Base-by-base conservation (phyloP, 2,113 vertebrate genomes). In the Talpa occidentalis region DNA sequence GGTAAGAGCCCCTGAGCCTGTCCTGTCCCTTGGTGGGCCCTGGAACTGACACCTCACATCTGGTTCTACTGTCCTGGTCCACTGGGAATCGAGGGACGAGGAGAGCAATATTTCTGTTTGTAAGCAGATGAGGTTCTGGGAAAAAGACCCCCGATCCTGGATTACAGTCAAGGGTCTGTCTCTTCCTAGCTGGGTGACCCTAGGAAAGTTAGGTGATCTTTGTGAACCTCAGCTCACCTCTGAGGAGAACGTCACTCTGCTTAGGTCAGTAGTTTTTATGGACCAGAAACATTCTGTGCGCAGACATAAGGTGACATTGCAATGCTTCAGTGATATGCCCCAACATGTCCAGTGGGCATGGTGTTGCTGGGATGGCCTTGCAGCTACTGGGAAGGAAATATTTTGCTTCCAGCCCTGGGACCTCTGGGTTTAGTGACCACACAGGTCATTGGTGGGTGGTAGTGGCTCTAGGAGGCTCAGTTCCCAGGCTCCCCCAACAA, bases 1-100 rank as follows among this genome's bases (percentile, higher is more conserved):
- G 99, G 99, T 99, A 98, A 99, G 98, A 11, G 49, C n/a, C 54
- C 11, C 1, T 1, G 26, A 73, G 73, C 42, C 66, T 4, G 1
- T 21, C 16, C 30, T 49, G 22, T 5, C 17, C 59, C 28, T 30
- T 32, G 37, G n/a, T n/a, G 37, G 11, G 26, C 77, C 49, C 30
- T 40, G 42, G 16, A 52, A 19, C 44, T 52, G 67, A 24, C 19
- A 3, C 52, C 35, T 70, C 6, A 1, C 59, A 1, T 77, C 54
- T 2, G 10, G 30, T 2, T 19, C 69, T 17, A 3, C 9, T 73
- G n/a, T 30, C 44, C 74, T 66, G 40, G 35, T 6, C n/a, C 0
- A 16, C 10, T 76, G 44, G n/a, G 4, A 73, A 17, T n/a, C 0
- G 5, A 15, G 67, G 59, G 60, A 15, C 3, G 7, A 3, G 76